Evolutionary conservation across 2,113 vertebrate genomes (phyloP).

Genomic region (Camelus dromedarius): DNA sequence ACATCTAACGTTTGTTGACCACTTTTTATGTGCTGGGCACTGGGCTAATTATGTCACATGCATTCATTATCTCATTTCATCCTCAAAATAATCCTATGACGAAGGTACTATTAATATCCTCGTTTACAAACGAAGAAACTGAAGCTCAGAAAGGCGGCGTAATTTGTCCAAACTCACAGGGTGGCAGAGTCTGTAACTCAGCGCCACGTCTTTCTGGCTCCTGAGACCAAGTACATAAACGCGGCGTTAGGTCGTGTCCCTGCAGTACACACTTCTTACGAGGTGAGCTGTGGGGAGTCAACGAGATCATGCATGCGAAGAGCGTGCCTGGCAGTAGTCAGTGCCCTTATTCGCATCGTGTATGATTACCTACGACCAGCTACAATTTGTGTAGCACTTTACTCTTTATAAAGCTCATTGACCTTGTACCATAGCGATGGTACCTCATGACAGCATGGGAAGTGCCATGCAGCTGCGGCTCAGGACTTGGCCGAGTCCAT

Average conservation of each 20-base stretch:
- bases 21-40: background rate
- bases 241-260: background rate
- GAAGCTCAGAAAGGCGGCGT: conserved; percentile 42
- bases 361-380: background rate
- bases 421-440: background rate
- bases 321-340: background rate
- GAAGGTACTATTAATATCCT: conserved; percentile 60
- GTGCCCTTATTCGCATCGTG: background rate
- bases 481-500: background rate
- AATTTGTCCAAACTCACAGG: conserved; percentile 6
- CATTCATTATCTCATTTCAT: conserved; percentile 59
- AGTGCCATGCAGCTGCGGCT: background rate
- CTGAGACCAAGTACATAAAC: background rate
- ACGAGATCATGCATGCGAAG: background rate
- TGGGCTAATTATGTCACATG: conserved; percentile 49
- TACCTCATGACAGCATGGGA: background rate
- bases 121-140: conserved; percentile 51
- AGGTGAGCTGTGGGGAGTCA: background rate
- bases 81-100: conserved; percentile 58
- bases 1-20: conserved; percentile 36
- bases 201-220: background rate
- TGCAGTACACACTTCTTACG: background rate
- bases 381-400: background rate
- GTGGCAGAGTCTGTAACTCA: background rate
- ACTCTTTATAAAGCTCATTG: conserved; percentile 22